Evolutionary conservation across 1,140 invertebrate species (phyloP).

Genomic region (Eulimnadia texana): DNA sequence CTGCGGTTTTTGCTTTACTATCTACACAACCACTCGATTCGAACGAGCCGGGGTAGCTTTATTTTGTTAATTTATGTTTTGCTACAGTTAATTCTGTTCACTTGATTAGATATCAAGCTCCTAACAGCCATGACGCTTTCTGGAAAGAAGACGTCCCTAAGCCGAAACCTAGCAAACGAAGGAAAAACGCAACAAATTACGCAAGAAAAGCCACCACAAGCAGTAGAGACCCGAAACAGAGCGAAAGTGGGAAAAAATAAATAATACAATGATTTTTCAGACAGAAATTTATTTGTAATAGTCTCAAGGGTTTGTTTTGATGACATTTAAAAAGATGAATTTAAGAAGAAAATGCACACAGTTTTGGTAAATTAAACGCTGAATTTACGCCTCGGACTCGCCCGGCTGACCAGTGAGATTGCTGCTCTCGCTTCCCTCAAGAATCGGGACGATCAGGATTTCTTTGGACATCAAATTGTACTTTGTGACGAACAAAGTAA

Average conservation of each 20-base stretch:
- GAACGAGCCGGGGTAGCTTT: conserved; percentile 34
- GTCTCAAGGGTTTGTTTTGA: not conserved
- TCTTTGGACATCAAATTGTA: conserved; percentile 97
- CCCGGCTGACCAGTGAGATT: conserved; percentile 1
- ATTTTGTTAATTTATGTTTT: not conserved
- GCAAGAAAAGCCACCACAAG: not conserved
- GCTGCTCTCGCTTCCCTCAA: conserved; percentile 49
- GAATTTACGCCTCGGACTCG: conserved; percentile 19
- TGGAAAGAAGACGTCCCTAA: conserved; percentile 24
- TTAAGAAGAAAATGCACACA: not conserved
- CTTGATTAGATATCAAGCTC: conserved; percentile 33
- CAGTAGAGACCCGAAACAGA: not conserved
- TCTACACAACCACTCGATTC: conserved; percentile 38
- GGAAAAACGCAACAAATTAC: conserved; percentile 14
- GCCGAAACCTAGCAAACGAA: conserved; percentile 17
- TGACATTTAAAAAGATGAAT: not conserved
- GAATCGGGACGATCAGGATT: conserved; percentile 94
- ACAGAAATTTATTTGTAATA: too few species aligned
- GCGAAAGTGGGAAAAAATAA: not conserved
- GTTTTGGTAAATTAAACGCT: not conserved
- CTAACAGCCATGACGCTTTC: conserved; percentile 31
- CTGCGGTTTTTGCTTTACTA: conserved; percentile 58
- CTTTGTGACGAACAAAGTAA: conserved; percentile 95
- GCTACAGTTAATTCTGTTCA: not conserved
- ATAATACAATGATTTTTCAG: not conserved